A percentile compares a stretch with the other conserved stretches of the same genome.
These are phyloP conservation scores for Diogma glabrata DNA, from an alignment of 2,888 invertebrate genomes.

Conservation along the genomic window DNA sequence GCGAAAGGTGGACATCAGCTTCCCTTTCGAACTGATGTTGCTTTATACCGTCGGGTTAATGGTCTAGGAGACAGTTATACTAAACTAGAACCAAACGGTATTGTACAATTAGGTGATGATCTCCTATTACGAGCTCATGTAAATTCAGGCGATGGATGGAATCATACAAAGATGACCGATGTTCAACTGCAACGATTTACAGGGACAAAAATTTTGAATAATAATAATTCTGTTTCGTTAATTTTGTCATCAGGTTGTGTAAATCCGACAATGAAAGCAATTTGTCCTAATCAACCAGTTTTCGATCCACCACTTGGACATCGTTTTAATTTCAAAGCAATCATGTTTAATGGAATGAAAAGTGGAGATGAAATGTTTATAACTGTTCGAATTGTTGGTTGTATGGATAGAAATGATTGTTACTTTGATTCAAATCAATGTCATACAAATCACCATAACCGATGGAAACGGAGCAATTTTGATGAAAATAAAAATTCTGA, in stretches of 20 bases:
- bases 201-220: too few species aligned
- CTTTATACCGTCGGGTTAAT: constrained; percentile 37
- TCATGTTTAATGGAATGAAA: constrained; percentile 47
- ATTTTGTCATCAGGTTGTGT: constrained; percentile 39
- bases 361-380: constrained; percentile 45
- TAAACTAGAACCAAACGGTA: constrained; percentile 39
- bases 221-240: constrained; percentile 29
- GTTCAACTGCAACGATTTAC: constrained; percentile 36
- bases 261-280: constrained; percentile 36
- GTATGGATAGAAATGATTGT: constrained; percentile 43
- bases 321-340: constrained; percentile 39
- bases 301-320: constrained; percentile 37
- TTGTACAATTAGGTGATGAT: constrained; percentile 46
- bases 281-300: constrained; percentile 37
- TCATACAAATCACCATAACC: background rate
- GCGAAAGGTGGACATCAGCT: constrained; percentile 44
- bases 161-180: constrained; percentile 42
- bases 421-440: constrained; percentile 11
- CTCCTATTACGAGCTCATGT: constrained; percentile 41
- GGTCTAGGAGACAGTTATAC: constrained; percentile 35
- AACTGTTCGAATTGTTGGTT: constrained; percentile 43
- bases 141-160: constrained; percentile 40
- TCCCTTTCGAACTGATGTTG: constrained; percentile 41
- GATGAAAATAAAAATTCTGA: constrained; percentile 22
- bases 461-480: background rate